Conservation (phyloP, 1,140 invertebrate genomes). For the Lepidurus arcticus region DNA sequence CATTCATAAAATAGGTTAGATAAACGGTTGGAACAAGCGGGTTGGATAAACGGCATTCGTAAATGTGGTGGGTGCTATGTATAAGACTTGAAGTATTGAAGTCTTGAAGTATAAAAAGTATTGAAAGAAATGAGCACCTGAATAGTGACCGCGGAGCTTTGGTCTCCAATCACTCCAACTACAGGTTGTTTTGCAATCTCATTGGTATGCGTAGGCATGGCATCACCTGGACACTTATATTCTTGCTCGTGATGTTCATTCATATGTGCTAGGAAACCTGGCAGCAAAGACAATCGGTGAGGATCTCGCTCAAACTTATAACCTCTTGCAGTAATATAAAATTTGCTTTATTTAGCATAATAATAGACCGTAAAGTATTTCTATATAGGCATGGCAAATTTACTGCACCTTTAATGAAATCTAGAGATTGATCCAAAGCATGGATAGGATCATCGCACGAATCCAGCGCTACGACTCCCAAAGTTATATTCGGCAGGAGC, state of each 20-base stretch:
- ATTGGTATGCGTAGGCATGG: slow-evolving; percentile 43
- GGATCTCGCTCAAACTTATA: not conserved
- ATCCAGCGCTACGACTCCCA: slow-evolving; percentile 52
- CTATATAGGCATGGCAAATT: not conserved
- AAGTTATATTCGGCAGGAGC: slow-evolving; percentile 49
- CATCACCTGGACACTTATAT: slow-evolving; percentile 49
- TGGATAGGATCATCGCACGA: slow-evolving; percentile 50
- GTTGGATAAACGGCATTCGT: not conserved
- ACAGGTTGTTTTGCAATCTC: slow-evolving; percentile 44
- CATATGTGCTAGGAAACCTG: slow-evolving; percentile 51
- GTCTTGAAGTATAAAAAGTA: too few relatives aligned
- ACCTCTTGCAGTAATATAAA: not conserved
- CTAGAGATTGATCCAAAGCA: slow-evolving; percentile 51
- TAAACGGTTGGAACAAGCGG: too few relatives aligned
- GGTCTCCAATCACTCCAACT: slow-evolving; percentile 52
- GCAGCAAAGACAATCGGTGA: slow-evolving; percentile 3
- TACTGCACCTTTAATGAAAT: slow-evolving; percentile 51
- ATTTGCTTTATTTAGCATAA: not conserved
- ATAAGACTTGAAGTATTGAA: not conserved
- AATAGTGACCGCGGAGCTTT: slow-evolving; percentile 53
- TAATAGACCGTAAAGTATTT: not conserved
- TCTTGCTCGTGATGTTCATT: slow-evolving; percentile 48
- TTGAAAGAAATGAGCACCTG: slow-evolving; percentile 44
- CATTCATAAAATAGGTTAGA: not conserved
- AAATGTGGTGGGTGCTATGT: not conserved